Base-by-base conservation (phyloP, 1,140 invertebrate genomes). In the Calycopis cecrops region DNA sequence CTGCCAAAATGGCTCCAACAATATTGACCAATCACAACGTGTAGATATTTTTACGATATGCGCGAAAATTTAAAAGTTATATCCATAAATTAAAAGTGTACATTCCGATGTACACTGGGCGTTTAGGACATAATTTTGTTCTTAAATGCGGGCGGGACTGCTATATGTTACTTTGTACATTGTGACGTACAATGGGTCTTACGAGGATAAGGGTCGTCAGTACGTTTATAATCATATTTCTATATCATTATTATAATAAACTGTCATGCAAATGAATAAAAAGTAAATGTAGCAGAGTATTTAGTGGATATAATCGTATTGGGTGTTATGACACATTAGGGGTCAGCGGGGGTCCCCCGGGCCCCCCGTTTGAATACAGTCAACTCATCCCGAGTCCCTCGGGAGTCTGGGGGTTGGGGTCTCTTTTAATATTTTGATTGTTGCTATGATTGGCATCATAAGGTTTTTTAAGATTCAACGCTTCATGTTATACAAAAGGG, bases 291-390 rank as follows among this genome's bases (percentile, higher is more conserved):
- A 33, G 28, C 12, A 14, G 12, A 35, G 21, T 28, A 28, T 28
- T 28, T 28, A 28, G 44, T 60, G 56, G 54, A 71, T 71, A 73
- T 72, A 76, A 79, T 75, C 65, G 68, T 65, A 67, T 69, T 63
- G 67, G 67, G 75, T 75, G 74, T 85, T 85, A 80, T 80, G 79
- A 85, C 81, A 79, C 81, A 81, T 85, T 82, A 82, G 47, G 56
- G 28, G 42, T 53, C 60, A 16, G 48, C 52, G 64, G 57, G 69
- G 61, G 67, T 40, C 59, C 60, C 21, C 21, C 2, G 49, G 63
- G 49, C 48, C 50, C 21, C 67, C 63, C 62, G 57, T 14, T 60
- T 60, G 71, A 67, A 76, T 78, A 72, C 63, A 69, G 71, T 76
- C 75, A 73, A 77, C 61, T 71, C 66, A 67, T 74, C 69, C 71